Evolutionary conservation across 2,888 invertebrate species (phyloP).

Genomic region (Pantelozetes paolii): DNA sequence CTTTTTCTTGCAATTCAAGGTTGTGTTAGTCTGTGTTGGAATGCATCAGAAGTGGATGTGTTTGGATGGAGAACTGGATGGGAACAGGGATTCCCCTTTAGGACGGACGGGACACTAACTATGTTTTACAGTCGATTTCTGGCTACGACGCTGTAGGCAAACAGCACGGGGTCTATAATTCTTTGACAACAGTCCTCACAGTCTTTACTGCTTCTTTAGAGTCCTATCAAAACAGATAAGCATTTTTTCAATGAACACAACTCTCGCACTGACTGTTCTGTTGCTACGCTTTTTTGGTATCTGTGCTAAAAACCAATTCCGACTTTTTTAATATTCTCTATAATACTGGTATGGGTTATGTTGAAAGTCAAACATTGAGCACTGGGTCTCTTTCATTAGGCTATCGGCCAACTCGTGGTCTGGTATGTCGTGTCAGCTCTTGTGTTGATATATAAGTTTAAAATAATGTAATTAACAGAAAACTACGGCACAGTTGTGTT

Average conservation of each 20-base stretch:
- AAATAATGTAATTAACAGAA: conserved; percentile 4
- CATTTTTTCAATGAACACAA: conserved; percentile 20
- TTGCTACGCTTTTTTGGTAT: conserved; percentile 19
- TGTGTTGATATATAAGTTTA: not conserved
- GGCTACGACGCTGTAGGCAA: conserved; percentile 25
- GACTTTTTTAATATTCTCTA: not conserved
- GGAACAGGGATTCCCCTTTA: conserved; percentile 9
- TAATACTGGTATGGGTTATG: not conserved
- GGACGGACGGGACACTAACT: conserved; percentile 1
- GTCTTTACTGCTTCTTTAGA: conserved; percentile 26
- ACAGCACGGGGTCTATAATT: conserved; percentile 30
- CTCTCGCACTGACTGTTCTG: not conserved
- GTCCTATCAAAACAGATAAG: conserved; percentile 25
- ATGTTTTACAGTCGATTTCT: conserved; percentile 9
- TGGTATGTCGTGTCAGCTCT: not conserved
- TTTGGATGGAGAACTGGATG: not conserved
- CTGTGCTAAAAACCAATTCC: conserved; percentile 1
- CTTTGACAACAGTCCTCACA: conserved; percentile 23
- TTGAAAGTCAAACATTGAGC: conserved; percentile 16
- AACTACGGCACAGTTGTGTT: not conserved
- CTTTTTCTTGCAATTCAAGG: conserved; percentile 7
- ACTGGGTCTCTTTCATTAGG: not conserved
- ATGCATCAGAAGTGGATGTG: conserved; percentile 15
- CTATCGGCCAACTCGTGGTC: not conserved
- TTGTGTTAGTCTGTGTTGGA: not conserved